These are phyloP conservation scores for honey bee (Apis mellifera) DNA, from an alignment of 1,140 invertebrate species.

Conservation along the genomic window DNA sequence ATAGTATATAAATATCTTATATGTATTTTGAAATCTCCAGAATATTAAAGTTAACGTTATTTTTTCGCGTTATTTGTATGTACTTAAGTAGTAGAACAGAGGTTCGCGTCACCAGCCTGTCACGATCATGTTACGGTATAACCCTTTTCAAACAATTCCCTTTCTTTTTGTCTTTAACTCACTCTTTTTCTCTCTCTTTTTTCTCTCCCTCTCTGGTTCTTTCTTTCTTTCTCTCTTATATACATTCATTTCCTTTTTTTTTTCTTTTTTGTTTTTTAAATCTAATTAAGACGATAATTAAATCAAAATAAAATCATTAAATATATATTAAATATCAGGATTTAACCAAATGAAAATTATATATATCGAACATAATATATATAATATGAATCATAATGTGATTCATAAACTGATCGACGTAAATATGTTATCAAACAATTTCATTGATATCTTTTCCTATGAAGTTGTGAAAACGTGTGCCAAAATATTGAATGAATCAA, in stretches of 20 bases:
- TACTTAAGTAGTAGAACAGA: background rate
- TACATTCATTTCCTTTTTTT: too few species aligned
- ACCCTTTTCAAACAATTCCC: constrained; percentile 23
- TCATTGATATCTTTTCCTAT: background rate
- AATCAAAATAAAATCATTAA: background rate
- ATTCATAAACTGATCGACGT: background rate
- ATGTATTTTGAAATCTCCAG: background rate
- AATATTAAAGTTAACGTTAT: background rate
- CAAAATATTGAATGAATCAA: background rate
- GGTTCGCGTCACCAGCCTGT: constrained; percentile 12
- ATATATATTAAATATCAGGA: background rate
- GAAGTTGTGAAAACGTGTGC: background rate
- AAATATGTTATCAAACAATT: constrained; percentile 8
- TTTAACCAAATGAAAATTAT: background rate
- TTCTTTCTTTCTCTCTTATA: too few species aligned
- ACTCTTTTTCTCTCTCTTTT: background rate
- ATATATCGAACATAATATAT: background rate
- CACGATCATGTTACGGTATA: constrained; percentile 26
- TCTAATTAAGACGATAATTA: background rate
- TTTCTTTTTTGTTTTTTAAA: too few species aligned
- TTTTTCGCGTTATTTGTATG: constrained; percentile 8
- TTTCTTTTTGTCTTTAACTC: constrained; percentile 17
- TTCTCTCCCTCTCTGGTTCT: background rate
- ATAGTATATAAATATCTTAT: too few species aligned
- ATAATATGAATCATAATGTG: constrained; percentile 25